Conservation (phyloP, 2,888 invertebrate species). For the Gibbula magus region DNA sequence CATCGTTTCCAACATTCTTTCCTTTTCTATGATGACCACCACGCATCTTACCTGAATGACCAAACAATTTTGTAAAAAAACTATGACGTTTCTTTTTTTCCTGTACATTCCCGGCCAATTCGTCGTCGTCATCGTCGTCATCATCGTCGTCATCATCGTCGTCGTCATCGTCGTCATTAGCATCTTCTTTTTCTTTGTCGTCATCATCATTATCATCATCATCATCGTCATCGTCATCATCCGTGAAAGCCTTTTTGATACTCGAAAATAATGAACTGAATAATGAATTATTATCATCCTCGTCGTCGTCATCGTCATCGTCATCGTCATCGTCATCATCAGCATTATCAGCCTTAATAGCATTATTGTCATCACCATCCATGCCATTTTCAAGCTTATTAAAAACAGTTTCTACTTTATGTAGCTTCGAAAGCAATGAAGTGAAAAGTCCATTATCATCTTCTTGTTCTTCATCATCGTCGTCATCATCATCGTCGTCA, state of each 20-base stretch:
- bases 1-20: too few relatives aligned
- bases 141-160: neutral
- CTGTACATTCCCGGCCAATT: too few relatives aligned
- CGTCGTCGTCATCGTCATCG: neutral
- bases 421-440: too few relatives aligned
- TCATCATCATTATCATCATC: constrained; percentile 7
- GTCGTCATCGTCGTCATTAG: constrained; percentile 1
- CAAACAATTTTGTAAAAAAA: too few relatives aligned
- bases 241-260: neutral
- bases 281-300: neutral
- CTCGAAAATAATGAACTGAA: neutral
- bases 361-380: neutral
- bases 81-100: too few relatives aligned
- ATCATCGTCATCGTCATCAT: neutral
- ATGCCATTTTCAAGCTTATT: neutral
- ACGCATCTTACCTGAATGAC: too few relatives aligned
- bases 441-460: neutral
- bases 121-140: neutral
- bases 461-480: constrained; percentile 13
- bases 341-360: neutral
- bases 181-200: constrained; percentile 15
- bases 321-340: neutral
- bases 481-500: constrained; percentile 26
- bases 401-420: too few relatives aligned
- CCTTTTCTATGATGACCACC: too few relatives aligned